phyloP scores from a whole-genome alignment of 2,797 vertebrate genomes.

The Podarcis lilfordi region DNA sequence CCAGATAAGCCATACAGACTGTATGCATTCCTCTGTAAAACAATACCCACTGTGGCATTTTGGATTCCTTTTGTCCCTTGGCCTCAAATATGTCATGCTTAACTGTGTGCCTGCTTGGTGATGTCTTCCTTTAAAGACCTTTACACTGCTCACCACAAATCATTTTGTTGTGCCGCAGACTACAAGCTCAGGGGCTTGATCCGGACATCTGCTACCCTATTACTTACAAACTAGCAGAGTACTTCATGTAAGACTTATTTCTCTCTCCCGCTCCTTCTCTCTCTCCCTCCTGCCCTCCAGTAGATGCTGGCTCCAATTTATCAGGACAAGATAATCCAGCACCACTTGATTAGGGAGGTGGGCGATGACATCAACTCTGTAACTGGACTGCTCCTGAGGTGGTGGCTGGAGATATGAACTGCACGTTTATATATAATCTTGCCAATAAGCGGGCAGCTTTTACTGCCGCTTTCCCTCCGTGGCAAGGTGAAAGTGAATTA shows the following conservation, averaged over 20 bases:
- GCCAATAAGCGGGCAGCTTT: constrained; percentile 75
- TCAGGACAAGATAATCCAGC: constrained; percentile 85
- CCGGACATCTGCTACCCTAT: constrained; percentile 76
- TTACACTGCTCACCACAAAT: constrained; percentile 83
- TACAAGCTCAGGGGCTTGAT: constrained; percentile 78
- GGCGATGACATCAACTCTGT: constrained; percentile 74
- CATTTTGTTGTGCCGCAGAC: constrained; percentile 76
- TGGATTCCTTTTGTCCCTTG: constrained; percentile 31
- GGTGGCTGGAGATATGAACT: constrained; percentile 64
- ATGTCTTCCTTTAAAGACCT: constrained; percentile 79
- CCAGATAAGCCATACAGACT: constrained; percentile 40
- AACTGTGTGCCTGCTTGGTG: constrained; percentile 61
- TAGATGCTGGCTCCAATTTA: constrained; percentile 81
- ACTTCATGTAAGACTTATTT: constrained; percentile 75
- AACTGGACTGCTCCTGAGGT: constrained; percentile 58
- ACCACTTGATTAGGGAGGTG: constrained; percentile 83
- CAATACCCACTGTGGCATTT: constrained; percentile 1
- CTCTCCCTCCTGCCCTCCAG: constrained; percentile 44
- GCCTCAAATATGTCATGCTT: constrained; percentile 71
- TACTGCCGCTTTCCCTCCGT: constrained; percentile 78
- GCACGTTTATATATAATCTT: constrained; percentile 62
- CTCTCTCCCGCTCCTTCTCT: constrained; percentile 22
- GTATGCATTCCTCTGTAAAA: constrained; percentile 10
- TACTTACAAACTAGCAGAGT: constrained; percentile 62
- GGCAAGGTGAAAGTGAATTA: constrained; percentile 81